Base-by-base conservation (phyloP, 2,113 vertebrate genomes). In the Toxotes jaculatrix region DNA sequence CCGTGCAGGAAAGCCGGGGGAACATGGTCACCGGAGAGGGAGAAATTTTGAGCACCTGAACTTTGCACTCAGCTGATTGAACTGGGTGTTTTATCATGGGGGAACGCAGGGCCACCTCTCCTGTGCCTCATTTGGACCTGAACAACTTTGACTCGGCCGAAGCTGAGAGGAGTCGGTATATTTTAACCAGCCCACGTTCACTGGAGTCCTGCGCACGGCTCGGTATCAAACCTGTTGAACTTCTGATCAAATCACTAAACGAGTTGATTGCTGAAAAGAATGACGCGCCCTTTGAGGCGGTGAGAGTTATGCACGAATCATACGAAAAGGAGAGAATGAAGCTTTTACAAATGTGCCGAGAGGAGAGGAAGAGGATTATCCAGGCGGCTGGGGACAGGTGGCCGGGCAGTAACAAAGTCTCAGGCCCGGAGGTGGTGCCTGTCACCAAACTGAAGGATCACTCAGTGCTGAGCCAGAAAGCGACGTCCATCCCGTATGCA, bases 171-270 rank as follows among this genome's bases (percentile, higher is more conserved):
- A 89, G 83, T 59, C 87, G 76, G 16, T 92, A 84, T 9, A 91
- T 93, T 13, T 74, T 92, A 23, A 93, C 93, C n/a, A 95, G 94
- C 71, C 89, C 95, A 0, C 86, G 93, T 3, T 93, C 93, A 0
- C 68, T 93, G 65, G 85, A 94, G 71, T 89, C 94, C 40, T 94
- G 95, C 11, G 87, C 90, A 1, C 90, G 85, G 17, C 88, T 90
- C 14, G 92, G 93, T 4, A 42, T 94, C 47, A 94, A 92, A 85
- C 95, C 95, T 1, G 94, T 96, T 10, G 89, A 94, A 0, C 90
- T 95, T 43, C 84, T 95, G 1, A 89, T 89, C 0, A 93, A 83
- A 67, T 91, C 87, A 0, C 72, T 94, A 4, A 92, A 91, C 19
- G 64, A 94, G 12, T n/a, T 94, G 10, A 80, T 84, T 0, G 83